phyloP scores from a whole-genome alignment of 1,140 invertebrate genomes.

The Conus betulinus region DNA sequence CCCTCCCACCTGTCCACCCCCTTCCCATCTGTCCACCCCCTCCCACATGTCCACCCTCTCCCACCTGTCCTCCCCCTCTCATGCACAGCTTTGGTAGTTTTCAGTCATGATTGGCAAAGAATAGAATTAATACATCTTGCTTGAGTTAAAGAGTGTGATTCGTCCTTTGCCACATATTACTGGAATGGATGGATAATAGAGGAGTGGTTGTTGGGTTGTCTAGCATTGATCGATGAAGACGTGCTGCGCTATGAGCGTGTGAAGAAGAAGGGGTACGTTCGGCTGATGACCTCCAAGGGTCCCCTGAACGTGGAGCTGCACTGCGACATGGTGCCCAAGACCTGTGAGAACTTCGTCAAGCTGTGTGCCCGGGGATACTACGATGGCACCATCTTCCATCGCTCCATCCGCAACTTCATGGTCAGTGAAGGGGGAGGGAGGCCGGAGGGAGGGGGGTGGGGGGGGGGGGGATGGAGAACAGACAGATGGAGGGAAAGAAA shows the following conservation, averaged over 20 bases:
- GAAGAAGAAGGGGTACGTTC: constrained; percentile 98
- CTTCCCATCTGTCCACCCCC: too few species aligned
- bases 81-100: too few species aligned
- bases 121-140: too few species aligned
- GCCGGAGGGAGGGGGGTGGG: too few species aligned
- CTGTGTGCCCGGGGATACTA: constrained; percentile 95
- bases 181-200: too few species aligned
- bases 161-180: too few species aligned
- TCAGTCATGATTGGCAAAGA: too few species aligned
- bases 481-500: too few species aligned
- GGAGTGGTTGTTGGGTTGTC: constrained; percentile 21
- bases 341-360: constrained; percentile 98
- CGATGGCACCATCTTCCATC: constrained; percentile 94
- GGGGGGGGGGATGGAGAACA: too few species aligned
- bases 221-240: constrained; percentile 93
- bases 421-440: constrained; percentile 77
- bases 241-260: constrained; percentile 86
- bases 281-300: constrained; percentile 92
- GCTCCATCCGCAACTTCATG: constrained; percentile 99
- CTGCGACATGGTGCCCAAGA: constrained; percentile 93
- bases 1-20: too few species aligned
- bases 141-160: too few species aligned
- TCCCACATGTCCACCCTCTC: neutral
- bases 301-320: constrained; percentile 95
- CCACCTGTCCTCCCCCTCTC: too few species aligned